Evolutionary conservation across 2,797 vertebrate species (phyloP), one percentile per base, ranked within the genome.

Genomic region (Myotis pilosus): DNA sequence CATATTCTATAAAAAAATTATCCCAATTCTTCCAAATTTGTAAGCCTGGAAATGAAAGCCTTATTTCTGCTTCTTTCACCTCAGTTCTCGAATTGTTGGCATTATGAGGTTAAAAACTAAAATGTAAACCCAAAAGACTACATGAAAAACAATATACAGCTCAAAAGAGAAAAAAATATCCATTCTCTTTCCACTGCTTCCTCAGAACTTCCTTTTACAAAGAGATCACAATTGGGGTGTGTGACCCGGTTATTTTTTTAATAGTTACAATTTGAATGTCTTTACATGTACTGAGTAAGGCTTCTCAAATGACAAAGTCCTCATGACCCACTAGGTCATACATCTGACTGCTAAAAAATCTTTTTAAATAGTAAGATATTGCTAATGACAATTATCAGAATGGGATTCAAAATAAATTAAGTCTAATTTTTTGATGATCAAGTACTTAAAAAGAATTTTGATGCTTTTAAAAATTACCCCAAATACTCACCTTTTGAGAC

Each of bases 71-170:
- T 87, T 78, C 47, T 28, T 91, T 94, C 62, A 91, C 81, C 44
- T 92, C 80, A 88, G 68, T 47, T 91, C 51, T 64, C 72, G 95
- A 80, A 84, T 9, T 72, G 10, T 85, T 62, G 92, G 47, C 41
- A 55, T 80, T 75, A 92, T 5, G 12, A 23, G 92, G 23, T 49
- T 87, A 76, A 78, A 51, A 95, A 84, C 13, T 89, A 91, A 94
- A 96, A 91, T 92, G 30, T 36, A 95, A 95, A 79, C 16, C 33
- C 38, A 79, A 93, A 92, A 66, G n/a, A 80, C 15, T 69, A 41
- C 87, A 88, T 51, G 76, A 33, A 95, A 86, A 80, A 91, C 33
- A 79, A 90, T 49, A 51, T 69, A 94, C 84, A 94, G 6, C 25
- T 85, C 5, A 16, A 92, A 74, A 92, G 8, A 53, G 17, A 82